Evolutionary conservation across 2,797 vertebrate genomes (phyloP).

Genomic region (Argentina silus): DNA sequence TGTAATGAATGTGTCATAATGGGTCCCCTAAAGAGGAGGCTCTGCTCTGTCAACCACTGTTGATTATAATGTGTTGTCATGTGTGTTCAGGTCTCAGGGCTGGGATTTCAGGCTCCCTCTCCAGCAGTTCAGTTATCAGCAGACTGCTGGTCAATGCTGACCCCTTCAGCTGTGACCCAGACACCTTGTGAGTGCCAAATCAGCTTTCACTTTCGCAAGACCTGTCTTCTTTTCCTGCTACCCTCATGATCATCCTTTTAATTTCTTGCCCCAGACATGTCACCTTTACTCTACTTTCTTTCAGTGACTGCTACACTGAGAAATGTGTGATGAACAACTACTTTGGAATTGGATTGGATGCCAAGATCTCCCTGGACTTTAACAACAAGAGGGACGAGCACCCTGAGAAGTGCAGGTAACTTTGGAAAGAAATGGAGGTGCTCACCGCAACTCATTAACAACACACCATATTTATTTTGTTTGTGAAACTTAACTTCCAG

Average conservation of each 20-base stretch:
- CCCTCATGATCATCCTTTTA: background rate
- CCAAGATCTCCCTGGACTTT: conserved; percentile 97
- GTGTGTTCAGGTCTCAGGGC: conserved; percentile 77
- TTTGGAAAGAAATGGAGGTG: background rate
- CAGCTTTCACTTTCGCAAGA: background rate
- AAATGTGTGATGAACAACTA: conserved; percentile 99
- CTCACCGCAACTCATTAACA: background rate
- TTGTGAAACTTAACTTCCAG: too few species aligned
- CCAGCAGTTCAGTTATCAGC: conserved; percentile 90
- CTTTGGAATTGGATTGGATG: conserved; percentile 95
- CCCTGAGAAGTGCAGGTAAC: conserved; percentile 95
- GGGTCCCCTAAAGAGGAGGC: too few species aligned
- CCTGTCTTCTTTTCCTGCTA: background rate
- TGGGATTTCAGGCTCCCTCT: conserved; percentile 87
- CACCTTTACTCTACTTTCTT: conserved; percentile 3
- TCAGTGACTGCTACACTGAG: conserved; percentile 91
- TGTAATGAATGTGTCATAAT: too few species aligned
- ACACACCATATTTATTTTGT: background rate
- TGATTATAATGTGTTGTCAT: background rate
- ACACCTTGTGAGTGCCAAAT: conserved; percentile 91
- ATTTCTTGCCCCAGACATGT: background rate
- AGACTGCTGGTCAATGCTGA: conserved; percentile 91
- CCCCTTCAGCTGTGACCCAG: conserved; percentile 89
- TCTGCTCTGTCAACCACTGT: too few species aligned
- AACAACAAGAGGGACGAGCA: conserved; percentile 98